phyloP scores from a whole-genome alignment of 2,113 vertebrate species.

The Marmota monax region DNA sequence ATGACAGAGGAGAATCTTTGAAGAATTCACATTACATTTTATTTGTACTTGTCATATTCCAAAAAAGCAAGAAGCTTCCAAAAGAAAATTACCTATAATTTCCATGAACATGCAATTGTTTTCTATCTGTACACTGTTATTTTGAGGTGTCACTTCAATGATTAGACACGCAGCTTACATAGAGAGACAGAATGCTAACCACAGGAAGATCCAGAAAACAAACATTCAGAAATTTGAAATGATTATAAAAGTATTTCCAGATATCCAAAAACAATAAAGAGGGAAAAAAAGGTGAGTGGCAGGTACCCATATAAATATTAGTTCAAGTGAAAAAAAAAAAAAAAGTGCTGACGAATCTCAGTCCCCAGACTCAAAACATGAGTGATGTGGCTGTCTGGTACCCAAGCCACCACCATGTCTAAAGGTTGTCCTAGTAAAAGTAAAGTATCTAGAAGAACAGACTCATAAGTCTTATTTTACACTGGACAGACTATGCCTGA shows the following conservation, averaged over 20 bases:
- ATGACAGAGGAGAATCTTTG: conserved; percentile 39
- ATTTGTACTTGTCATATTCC: conserved; percentile 43
- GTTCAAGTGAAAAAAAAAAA: not conserved
- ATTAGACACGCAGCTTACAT: not conserved
- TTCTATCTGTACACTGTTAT: not conserved
- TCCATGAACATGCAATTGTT: not conserved
- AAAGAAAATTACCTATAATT: not conserved
- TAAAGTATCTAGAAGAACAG: not conserved
- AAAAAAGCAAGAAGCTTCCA: conserved; percentile 21
- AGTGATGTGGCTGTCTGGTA: not conserved
- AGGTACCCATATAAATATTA: not conserved
- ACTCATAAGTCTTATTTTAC: not conserved
- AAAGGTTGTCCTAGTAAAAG: not conserved
- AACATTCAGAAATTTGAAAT: conserved; percentile 9
- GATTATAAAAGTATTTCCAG: not conserved
- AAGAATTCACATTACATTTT: conserved; percentile 31
- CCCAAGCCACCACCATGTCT: not conserved
- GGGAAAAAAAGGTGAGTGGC: not conserved
- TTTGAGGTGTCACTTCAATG: not conserved
- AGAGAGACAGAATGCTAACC: not conserved
- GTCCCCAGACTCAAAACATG: not conserved
- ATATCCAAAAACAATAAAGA: not conserved
- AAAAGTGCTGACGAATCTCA: not conserved
- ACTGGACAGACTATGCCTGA: not conserved
- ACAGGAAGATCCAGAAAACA: not conserved